Base-by-base conservation (phyloP, 1,140 invertebrate genomes). In the Macrotrachela quadricornifera region DNA sequence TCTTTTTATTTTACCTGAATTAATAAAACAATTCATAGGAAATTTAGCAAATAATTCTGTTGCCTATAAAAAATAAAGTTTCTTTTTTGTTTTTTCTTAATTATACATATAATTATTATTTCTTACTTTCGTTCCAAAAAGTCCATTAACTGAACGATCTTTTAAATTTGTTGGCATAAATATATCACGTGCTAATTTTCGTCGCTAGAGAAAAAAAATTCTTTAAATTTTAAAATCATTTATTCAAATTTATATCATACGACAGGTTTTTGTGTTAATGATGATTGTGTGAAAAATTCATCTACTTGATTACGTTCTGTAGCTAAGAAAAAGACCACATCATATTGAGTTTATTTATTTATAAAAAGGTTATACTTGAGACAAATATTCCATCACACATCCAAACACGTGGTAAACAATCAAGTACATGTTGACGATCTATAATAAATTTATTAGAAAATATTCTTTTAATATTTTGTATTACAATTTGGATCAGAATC, bases 351-450 rank as follows among this genome's bases (percentile, higher is more conserved):
- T 6, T 2, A 17, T 15, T 15, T 46, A 21, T 17, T 44, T 18
- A 16, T 41, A 36, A 49, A 12, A 10, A 14, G 15, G n/a, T 59
- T 61, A 58, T 60, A 67, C 66, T 64, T 51, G 67, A 66, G 10
- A 69, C 59, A 16, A 69, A 56, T 53, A 64, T 56, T 10, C 67
- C 67, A 62, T 69, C 67, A 52, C 68, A 49, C 61, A 66, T 66
- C 67, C 67, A 69, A 8, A 68, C 59, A 58, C 67, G 59, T 10
- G 67, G 67, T 37, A 69, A 55, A 55, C 63, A 65, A 55, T 69
- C 67, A 41, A 69, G 62, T 36, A 68, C 59, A 60, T 69, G 67
- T 36, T 67, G 62, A 18, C 66, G 64, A 63, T 68, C 67, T 69
- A 60, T 48, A 62, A 59, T 15, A 59, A 57, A 43, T 36, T 55